phyloP scores from a whole-genome alignment of 1,140 invertebrate species.

The Leptonema lineaticorne region DNA sequence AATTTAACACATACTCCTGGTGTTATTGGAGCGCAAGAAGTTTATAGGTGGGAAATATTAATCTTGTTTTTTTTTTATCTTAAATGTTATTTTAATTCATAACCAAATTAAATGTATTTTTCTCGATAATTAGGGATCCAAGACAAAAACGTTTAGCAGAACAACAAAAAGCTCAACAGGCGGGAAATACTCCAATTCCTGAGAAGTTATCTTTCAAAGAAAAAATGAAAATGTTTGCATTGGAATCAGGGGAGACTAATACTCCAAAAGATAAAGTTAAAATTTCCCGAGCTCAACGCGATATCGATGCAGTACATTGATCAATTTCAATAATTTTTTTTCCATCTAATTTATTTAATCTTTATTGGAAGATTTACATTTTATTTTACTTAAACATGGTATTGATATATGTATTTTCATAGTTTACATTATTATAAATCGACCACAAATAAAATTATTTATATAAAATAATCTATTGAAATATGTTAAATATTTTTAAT shows the following conservation, averaged over 20 bases:
- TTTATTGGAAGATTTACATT: too few species aligned
- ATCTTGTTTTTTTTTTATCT: neutral
- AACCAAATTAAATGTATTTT: neutral
- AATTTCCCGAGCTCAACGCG: constrained; percentile 87
- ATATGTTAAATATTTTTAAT: too few species aligned
- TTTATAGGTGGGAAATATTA: constrained; percentile 89
- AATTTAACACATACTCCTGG: constrained; percentile 71
- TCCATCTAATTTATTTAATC: too few species aligned
- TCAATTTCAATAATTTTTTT: too few species aligned
- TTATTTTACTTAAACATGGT: too few species aligned
- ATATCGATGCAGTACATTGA: constrained; percentile 75
- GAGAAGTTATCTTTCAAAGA: constrained; percentile 92
- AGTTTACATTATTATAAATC: too few species aligned
- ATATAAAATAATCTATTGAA: too few species aligned
- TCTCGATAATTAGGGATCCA: constrained; percentile 67
- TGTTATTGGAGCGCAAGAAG: constrained; percentile 92
- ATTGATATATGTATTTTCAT: too few species aligned
- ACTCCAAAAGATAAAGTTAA: constrained; percentile 91
- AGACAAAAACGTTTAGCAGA: constrained; percentile 77
- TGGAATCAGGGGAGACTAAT: constrained; percentile 84
- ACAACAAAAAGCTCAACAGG: constrained; percentile 68
- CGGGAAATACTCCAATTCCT: constrained; percentile 68
- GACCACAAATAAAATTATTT: too few species aligned
- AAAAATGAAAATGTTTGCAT: constrained; percentile 97
- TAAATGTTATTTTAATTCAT: neutral